Evolutionary conservation across 2,888 invertebrate genomes (phyloP).

Genomic region (Coenonympha arcania): DNA sequence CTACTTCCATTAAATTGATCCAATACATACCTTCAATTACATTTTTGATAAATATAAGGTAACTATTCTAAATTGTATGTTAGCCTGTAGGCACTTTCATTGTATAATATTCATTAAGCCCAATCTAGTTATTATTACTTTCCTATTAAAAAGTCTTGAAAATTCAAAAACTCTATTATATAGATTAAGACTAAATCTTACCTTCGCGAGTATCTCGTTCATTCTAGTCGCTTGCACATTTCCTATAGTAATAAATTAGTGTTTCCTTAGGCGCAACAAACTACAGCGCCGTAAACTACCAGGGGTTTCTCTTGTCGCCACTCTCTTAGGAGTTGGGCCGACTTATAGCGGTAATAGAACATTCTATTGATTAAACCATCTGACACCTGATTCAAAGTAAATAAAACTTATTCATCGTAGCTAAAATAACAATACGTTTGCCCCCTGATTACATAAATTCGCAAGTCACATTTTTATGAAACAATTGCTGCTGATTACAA

Average conservation of each 20-base stretch:
- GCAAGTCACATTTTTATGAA: too few species aligned
- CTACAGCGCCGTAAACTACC: conserved; percentile 46
- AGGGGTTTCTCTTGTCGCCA: conserved; percentile 42
- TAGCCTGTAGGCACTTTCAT: not conserved
- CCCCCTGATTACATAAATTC: too few species aligned
- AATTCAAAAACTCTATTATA: not conserved
- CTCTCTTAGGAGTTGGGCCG: conserved; percentile 27
- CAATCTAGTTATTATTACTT: not conserved
- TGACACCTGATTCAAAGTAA: too few species aligned
- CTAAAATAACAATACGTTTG: too few species aligned
- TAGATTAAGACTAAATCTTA: conserved; percentile 27
- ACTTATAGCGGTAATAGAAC: conserved; percentile 30
- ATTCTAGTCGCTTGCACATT: conserved; percentile 34
- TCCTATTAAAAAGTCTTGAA: not conserved
- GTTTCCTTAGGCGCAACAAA: conserved; percentile 48
- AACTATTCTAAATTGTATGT: too few species aligned
- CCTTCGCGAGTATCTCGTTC: conserved; percentile 33
- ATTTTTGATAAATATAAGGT: too few species aligned
- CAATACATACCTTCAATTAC: too few species aligned
- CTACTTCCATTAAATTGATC: too few species aligned
- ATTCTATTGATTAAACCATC: too few species aligned
- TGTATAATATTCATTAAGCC: not conserved
- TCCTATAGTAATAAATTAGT: conserved; percentile 48
- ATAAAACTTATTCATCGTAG: too few species aligned
- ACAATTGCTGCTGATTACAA: too few species aligned